Base-by-base conservation (phyloP, 2,113 vertebrate genomes). In the Leucosticte australis region DNA sequence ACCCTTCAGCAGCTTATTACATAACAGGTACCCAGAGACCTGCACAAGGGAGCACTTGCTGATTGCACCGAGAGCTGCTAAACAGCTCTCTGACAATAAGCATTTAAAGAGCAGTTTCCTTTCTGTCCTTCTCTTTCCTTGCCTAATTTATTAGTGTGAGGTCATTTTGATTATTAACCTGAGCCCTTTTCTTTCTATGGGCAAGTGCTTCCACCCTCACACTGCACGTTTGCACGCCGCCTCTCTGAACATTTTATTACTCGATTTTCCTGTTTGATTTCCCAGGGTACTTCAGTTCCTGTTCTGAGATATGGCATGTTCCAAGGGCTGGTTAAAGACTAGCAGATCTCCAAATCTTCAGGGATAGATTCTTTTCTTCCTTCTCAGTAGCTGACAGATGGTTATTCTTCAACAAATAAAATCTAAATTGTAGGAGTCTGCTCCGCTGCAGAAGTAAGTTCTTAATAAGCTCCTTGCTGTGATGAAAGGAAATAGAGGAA, bases 351-450 rank as follows among this genome's bases (percentile, higher is more conserved):
- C 64, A 78, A 44, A 35, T 42, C 90, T 92, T 92, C 47, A 44
- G 94, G 92, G 95, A 90, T 64, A 82, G 78, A 83, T 88, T 87
- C 64, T 83, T 92, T 94, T 89, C 85, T 65, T 95, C 53, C 80
- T 91, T 95, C 83, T 78, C 92, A 73, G 94, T 94, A 96, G 95
- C 69, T 94, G 92, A 94, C 96, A 97, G 92, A 95, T 96, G 95
- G 95, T 95, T 96, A 93, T 90, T 96, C 86, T 84, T 93, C 88
- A 83, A 33, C 83, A 89, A 94, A 96, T 96, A 94, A 95, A 94
- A 96, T 90, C 82, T 79, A 96, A 89, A 93, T 93, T 89, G 90
- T 93, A 57, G 4, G 8, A 90, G 65, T 50, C 75, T 88, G 67
- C 31, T 71, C 59, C 20, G 6, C 76, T 93, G 64, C 88, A 94